Conservation (phyloP, 2,113 vertebrate species). For the Spizaetus ornatus region DNA sequence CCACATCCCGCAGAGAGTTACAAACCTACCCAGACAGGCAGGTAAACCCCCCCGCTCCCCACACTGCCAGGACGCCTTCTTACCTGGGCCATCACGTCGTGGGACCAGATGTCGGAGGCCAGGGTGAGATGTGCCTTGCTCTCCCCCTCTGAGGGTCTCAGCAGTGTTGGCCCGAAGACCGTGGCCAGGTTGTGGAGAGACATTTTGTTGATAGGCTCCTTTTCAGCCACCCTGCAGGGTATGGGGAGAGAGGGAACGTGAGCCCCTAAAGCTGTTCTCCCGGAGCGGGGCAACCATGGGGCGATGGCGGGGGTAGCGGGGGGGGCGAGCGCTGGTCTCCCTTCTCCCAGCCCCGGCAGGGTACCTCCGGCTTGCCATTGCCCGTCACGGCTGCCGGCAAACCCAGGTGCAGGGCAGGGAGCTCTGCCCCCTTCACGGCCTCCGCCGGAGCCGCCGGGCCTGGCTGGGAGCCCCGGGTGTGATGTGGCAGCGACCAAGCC, state of each 20-base stretch:
- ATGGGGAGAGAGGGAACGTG: not conserved
- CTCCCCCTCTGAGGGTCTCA: conserved; percentile 93
- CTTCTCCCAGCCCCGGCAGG: not conserved
- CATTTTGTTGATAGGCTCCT: conserved; percentile 99
- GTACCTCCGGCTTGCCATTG: not conserved
- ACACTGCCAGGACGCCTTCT: not conserved
- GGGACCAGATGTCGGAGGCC: conserved; percentile 97
- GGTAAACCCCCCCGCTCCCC: not conserved
- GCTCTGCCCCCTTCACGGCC: conserved; percentile 49
- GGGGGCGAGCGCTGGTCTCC: accelerated
- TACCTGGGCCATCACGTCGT: conserved; percentile 99
- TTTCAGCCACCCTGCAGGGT: conserved; percentile 89
- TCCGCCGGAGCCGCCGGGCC: not conserved
- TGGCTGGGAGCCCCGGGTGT: conserved; percentile 17
- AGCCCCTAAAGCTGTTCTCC: not conserved
- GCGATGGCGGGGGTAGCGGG: accelerated
- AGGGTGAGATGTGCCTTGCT: conserved; percentile 89
- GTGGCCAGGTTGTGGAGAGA: conserved; percentile 98
- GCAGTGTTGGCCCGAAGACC: conserved; percentile 94
- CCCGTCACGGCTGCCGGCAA: not conserved
- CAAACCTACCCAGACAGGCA: not conserved
- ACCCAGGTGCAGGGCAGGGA: conserved; percentile 33
- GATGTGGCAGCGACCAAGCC: conserved; percentile 46
- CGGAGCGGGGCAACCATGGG: accelerated
- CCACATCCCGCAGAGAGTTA: not conserved